A percentile compares a stretch with the other conserved stretches of the same genome.
Evolutionary conservation across 2,888 invertebrate species (phyloP).

Genomic region (Gymnocheta viridis): DNA sequence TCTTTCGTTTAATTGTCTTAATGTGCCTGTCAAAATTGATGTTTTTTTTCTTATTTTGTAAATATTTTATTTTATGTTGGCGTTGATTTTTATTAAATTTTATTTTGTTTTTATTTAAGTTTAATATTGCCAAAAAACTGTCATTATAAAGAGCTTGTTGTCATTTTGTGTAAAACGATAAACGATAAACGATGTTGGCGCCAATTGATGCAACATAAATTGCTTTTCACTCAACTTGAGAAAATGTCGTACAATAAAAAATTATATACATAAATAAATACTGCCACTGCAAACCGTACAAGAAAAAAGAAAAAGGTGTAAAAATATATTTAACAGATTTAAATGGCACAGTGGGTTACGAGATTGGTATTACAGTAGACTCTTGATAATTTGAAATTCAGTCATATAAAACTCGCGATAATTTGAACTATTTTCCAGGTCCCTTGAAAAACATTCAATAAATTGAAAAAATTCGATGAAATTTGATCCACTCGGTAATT

Average conservation of each 20-base stretch:
- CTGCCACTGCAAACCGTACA: constrained; percentile 2
- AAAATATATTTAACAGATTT: not conserved
- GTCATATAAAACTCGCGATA: too few species aligned
- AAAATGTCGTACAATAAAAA: constrained; percentile 2
- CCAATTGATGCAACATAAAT: constrained; percentile 63
- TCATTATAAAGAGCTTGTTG: constrained; percentile 29
- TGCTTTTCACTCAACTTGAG: constrained; percentile 47
- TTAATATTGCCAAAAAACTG: constrained; percentile 46
- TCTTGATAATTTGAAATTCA: too few species aligned
- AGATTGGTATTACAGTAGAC: too few species aligned
- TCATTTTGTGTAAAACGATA: constrained; percentile 39
- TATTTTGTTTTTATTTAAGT: constrained; percentile 16
- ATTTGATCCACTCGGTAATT: too few species aligned
- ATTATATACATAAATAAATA: not conserved
- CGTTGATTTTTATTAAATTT: constrained; percentile 19
- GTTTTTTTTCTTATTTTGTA: not conserved
- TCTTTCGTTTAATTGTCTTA: constrained; percentile 38
- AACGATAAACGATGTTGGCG: constrained; percentile 60
- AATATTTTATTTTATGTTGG: not conserved
- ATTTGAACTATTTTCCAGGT: too few species aligned
- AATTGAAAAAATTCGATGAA: too few species aligned
- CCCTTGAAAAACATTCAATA: too few species aligned
- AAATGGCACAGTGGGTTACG: constrained; percentile 5
- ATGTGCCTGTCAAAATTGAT: constrained; percentile 48
- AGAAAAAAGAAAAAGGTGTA: not conserved